Conservation (phyloP, 2,113 vertebrate genomes). For the Grammomys surdaster region DNA sequence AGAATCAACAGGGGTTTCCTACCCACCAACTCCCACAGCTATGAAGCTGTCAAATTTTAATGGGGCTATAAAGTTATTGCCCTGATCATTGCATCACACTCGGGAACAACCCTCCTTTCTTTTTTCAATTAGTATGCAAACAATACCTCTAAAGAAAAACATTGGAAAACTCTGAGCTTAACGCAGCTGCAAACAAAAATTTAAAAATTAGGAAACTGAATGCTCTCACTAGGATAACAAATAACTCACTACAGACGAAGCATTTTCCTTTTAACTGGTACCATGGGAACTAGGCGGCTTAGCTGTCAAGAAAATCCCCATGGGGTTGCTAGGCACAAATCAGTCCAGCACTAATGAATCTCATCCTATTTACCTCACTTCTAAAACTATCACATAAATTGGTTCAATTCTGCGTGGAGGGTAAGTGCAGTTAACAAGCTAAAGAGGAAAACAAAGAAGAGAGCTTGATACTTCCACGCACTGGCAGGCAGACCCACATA, state of each 20-base stretch:
- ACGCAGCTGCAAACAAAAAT: constrained; percentile 31
- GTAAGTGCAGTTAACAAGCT: constrained; percentile 61
- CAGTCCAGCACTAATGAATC: constrained; percentile 73
- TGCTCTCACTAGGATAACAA: constrained; percentile 51
- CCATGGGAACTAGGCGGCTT: constrained; percentile 48
- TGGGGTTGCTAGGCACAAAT: constrained; percentile 63
- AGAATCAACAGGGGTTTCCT: background rate
- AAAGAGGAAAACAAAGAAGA: constrained; percentile 11
- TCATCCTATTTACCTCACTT: constrained; percentile 74
- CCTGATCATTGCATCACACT: background rate
- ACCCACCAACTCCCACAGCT: background rate
- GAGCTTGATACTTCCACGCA: background rate
- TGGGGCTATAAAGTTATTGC: background rate
- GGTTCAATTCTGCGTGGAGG: constrained; percentile 53
- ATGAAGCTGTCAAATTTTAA: background rate
- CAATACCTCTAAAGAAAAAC: constrained; percentile 53
- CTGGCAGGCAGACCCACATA: background rate
- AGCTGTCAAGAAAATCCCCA: constrained; percentile 73
- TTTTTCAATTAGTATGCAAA: constrained; percentile 44
- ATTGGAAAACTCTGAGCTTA: constrained; percentile 34
- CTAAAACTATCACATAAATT: constrained; percentile 75
- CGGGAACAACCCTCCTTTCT: background rate
- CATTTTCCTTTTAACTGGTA: constrained; percentile 63
- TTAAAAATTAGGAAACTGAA: constrained; percentile 37
- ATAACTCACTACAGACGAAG: constrained; percentile 57